A percentile compares a stretch with the other conserved stretches of the same genome.
phyloP scores from a whole-genome alignment of 2,888 invertebrate species.

The Pyrocoelia pectoralis region DNA sequence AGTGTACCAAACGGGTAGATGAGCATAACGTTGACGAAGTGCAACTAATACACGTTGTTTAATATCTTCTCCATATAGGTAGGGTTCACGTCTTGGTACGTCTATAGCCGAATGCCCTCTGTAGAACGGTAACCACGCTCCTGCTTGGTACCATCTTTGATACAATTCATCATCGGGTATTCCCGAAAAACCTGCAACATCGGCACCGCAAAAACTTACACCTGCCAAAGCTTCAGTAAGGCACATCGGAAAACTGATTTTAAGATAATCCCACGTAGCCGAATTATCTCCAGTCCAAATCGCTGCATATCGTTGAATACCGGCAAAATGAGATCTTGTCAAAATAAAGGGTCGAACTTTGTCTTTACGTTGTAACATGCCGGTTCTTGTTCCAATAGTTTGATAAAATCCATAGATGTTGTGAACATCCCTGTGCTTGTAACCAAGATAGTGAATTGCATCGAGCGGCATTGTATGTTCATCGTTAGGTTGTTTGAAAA shows the following conservation, averaged over 20 bases:
- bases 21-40: slow-evolving; percentile 80
- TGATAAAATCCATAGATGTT: slow-evolving; percentile 85
- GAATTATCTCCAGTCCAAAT: slow-evolving; percentile 98
- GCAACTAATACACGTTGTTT: slow-evolving; percentile 64
- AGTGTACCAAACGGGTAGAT: slow-evolving; percentile 90
- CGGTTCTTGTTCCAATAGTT: slow-evolving; percentile 70
- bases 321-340: slow-evolving; percentile 88
- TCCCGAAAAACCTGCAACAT: slow-evolving; percentile 96
- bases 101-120: slow-evolving; percentile 95
- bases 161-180: slow-evolving; percentile 92
- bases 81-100: slow-evolving; percentile 94
- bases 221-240: slow-evolving; percentile 84
- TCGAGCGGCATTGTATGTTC: slow-evolving; percentile 97
- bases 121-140: slow-evolving; percentile 92
- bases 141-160: slow-evolving; percentile 77
- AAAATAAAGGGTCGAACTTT: slow-evolving; percentile 88
- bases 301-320: slow-evolving; percentile 88
- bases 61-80: slow-evolving; percentile 81
- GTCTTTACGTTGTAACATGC: slow-evolving; percentile 66
- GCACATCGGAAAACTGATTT: slow-evolving; percentile 88
- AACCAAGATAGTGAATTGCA: slow-evolving; percentile 78
- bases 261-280: slow-evolving; percentile 91
- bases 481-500: slow-evolving; percentile 85
- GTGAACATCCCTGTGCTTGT: slow-evolving; percentile 91
- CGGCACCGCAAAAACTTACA: slow-evolving; percentile 91